Evolutionary conservation across 1,140 invertebrate species (phyloP).

Genomic region (Phenacoccus solenopsis): DNA sequence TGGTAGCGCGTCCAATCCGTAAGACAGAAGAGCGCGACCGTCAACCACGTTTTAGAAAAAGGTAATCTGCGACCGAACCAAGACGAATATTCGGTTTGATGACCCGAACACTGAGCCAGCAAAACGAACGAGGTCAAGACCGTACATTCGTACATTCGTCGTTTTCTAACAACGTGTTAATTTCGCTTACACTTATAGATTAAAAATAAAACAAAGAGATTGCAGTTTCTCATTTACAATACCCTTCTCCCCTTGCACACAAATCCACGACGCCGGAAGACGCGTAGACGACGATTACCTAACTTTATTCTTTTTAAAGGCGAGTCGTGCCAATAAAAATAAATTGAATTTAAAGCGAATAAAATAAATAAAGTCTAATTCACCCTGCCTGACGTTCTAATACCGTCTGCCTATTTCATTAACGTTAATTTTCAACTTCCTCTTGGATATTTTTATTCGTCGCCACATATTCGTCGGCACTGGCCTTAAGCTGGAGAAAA

Average conservation of each 20-base stretch:
- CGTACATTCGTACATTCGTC: neutral
- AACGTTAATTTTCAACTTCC: neutral
- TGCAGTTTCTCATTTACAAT: too few relatives aligned
- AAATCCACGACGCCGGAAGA: neutral
- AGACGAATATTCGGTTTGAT: neutral
- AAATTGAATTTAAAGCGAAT: neutral
- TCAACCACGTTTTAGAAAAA: neutral
- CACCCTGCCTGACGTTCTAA: neutral
- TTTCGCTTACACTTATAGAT: neutral
- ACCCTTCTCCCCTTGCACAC: too few relatives aligned
- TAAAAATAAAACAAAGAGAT: neutral
- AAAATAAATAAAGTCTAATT: neutral
- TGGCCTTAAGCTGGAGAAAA: too few relatives aligned
- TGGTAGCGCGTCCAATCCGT: neutral
- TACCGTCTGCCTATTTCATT: neutral
- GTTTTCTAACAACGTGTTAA: neutral
- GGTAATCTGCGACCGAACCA: neutral
- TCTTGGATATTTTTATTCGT: neutral
- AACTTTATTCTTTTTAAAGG: too few relatives aligned
- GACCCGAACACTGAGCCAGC: neutral
- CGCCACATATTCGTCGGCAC: neutral
- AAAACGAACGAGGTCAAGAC: conserved; percentile 1
- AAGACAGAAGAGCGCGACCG: neutral
- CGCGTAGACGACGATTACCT: neutral
- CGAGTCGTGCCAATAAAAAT: neutral